phyloP scores from a whole-genome alignment of 2,113 vertebrate species.

The Empidonax traillii region DNA sequence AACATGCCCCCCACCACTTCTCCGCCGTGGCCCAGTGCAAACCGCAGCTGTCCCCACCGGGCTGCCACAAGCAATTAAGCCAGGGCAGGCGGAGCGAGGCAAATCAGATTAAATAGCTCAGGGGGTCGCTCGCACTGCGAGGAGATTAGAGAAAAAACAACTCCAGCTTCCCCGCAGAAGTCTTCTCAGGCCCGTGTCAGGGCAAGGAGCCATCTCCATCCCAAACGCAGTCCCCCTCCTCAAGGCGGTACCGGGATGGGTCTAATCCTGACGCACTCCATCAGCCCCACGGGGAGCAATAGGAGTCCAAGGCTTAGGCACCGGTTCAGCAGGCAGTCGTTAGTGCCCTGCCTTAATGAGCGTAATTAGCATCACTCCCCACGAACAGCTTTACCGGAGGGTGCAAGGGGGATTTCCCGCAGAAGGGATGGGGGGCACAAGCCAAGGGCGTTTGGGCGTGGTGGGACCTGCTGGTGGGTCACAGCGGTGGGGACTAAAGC shows the following conservation, averaged over 20 bases:
- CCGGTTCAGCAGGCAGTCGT: background rate
- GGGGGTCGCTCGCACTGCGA: constrained; percentile 11
- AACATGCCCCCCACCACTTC: constrained; percentile 7
- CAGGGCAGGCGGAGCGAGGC: constrained; percentile 38
- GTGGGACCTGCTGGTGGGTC: background rate
- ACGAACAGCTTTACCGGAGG: background rate
- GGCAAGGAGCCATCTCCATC: background rate
- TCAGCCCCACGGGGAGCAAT: background rate
- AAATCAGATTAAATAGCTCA: constrained; percentile 69
- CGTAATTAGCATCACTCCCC: background rate
- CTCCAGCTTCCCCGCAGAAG: background rate
- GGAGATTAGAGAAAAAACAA: background rate
- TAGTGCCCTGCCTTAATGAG: constrained; percentile 35
- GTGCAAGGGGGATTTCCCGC: background rate
- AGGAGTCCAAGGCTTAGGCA: background rate
- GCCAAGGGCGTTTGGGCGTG: background rate
- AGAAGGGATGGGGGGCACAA: background rate
- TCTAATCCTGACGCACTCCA: background rate
- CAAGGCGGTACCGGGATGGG: background rate
- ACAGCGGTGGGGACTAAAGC: background rate
- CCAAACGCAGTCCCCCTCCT: background rate
- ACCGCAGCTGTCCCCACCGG: constrained; percentile 19
- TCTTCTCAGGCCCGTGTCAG: background rate
- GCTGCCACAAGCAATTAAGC: constrained; percentile 62
- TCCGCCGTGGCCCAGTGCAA: background rate